A percentile compares a stretch with the other conserved stretches of the same genome.
These are phyloP conservation scores for Tetheella fluctuosa DNA, from an alignment of 2,888 invertebrate species.

Conservation along the genomic window DNA sequence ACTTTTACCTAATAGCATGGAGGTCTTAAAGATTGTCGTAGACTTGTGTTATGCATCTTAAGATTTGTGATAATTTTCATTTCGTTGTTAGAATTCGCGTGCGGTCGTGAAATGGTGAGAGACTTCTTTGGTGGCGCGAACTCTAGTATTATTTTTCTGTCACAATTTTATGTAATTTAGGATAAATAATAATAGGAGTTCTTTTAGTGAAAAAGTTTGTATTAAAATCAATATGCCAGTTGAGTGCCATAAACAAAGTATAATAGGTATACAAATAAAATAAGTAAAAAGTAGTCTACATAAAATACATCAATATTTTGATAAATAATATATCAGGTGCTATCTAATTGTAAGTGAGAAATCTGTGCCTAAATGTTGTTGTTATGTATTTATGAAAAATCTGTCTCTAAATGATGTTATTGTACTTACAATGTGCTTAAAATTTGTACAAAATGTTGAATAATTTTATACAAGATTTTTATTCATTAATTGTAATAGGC, in stretches of 20 bases:
- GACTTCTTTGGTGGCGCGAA: too few species aligned
- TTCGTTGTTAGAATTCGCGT: too few species aligned
- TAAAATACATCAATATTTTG: constrained; percentile 7
- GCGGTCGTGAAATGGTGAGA: too few species aligned
- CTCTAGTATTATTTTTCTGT: not conserved
- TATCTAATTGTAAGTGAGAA: constrained; percentile 41
- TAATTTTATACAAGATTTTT: constrained; percentile 65
- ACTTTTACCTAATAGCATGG: not conserved
- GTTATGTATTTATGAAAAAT: too few species aligned
- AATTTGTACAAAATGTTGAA: constrained; percentile 63
- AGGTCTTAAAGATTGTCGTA: not conserved
- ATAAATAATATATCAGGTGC: constrained; percentile 34
- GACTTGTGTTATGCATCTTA: not conserved
- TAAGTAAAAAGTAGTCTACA: constrained; percentile 21
- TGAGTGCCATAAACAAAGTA: constrained; percentile 15
- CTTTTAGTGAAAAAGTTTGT: not conserved
- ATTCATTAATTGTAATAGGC: constrained; percentile 39
- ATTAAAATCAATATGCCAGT: not conserved
- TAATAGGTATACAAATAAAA: constrained; percentile 25
- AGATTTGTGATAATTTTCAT: not conserved
- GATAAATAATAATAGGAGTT: not conserved
- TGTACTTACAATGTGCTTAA: constrained; percentile 63
- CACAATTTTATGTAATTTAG: not conserved
- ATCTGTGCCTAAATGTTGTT: constrained; percentile 43
- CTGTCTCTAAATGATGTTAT: constrained; percentile 45